These are phyloP conservation scores for Plectrocnemia conspersa DNA, from an alignment of 1,140 invertebrate species.

Conservation along the genomic window DNA sequence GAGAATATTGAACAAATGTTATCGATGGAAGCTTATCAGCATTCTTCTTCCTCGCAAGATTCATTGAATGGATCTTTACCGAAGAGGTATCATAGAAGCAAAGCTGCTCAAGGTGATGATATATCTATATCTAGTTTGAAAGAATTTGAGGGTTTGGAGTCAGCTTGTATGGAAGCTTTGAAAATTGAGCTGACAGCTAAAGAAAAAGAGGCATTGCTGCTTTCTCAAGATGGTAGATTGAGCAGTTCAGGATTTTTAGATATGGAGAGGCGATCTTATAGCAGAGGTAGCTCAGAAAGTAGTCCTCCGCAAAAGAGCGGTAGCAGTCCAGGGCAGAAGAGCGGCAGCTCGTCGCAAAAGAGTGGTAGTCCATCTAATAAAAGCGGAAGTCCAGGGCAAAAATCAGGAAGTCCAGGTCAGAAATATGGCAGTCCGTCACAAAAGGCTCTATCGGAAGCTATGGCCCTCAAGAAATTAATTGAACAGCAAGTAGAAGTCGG, in stretches of 20 bases:
- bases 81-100: constrained; percentile 57
- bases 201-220: constrained; percentile 77
- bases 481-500: constrained; percentile 50
- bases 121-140: constrained; percentile 87
- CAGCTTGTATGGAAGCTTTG: constrained; percentile 77
- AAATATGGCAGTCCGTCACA: constrained; percentile 52
- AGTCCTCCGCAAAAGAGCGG: constrained; percentile 50
- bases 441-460: constrained; percentile 46
- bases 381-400: constrained; percentile 47
- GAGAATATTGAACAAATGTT: constrained; percentile 80
- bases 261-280: constrained; percentile 50
- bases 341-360: constrained; percentile 46
- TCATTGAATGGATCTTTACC: constrained; percentile 73
- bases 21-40: constrained; percentile 59
- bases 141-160: constrained; percentile 91
- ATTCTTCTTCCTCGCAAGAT: constrained; percentile 64
- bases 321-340: constrained; percentile 49
- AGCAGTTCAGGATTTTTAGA: constrained; percentile 54
- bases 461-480: constrained; percentile 47
- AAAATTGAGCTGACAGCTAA: constrained; percentile 76
- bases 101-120: constrained; percentile 77
- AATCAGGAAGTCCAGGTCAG: constrained; percentile 48
- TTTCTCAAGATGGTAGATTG: constrained; percentile 54
- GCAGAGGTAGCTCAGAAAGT: constrained; percentile 48
- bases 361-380: constrained; percentile 49